Percentiles rank a stretch among this genome's conserved stretches.
Evolutionary conservation across 1,140 invertebrate genomes (phyloP).

Genomic region (Muscidifurax raptorellus): DNA sequence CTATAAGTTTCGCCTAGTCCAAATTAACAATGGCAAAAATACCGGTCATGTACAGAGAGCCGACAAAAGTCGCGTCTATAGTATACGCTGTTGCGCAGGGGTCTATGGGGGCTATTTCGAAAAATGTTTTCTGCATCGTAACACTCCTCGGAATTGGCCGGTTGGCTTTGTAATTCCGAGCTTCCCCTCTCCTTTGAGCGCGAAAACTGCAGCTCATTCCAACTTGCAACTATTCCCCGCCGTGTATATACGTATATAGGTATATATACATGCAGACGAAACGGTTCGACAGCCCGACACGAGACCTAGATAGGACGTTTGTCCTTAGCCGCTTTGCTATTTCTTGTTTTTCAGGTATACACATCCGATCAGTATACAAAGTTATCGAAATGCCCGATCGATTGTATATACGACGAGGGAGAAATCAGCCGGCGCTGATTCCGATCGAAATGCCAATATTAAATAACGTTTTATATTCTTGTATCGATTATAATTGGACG

Average conservation of each 20-base stretch:
- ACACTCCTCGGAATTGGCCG: slow-evolving; percentile 69
- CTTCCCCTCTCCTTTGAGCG: slow-evolving; percentile 68
- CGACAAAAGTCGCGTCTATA: slow-evolving; percentile 39
- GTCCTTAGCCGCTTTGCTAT: slow-evolving; percentile 48
- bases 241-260: not conserved
- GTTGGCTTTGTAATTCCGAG: slow-evolving; percentile 63
- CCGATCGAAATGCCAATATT: slow-evolving; percentile 38
- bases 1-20: not conserved
- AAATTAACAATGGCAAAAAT: slow-evolving; percentile 46
- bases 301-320: slow-evolving; percentile 49
- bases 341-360: slow-evolving; percentile 51
- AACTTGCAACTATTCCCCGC: slow-evolving; percentile 70
- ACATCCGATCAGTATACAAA: slow-evolving; percentile 46
- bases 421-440: slow-evolving; percentile 13
- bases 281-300: slow-evolving; percentile 4
- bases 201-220: slow-evolving; percentile 71
- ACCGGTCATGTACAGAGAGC: slow-evolving; percentile 26
- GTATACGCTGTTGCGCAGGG: not conserved
- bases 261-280: slow-evolving; percentile 25
- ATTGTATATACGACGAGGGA: slow-evolving; percentile 4
- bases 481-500: slow-evolving; percentile 49
- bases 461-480: slow-evolving; percentile 32
- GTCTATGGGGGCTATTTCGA: slow-evolving; percentile 13
- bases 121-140: slow-evolving; percentile 70
- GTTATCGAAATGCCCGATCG: slow-evolving; percentile 46